phyloP scores from a whole-genome alignment of 2,797 vertebrate species.

The Esox lucius region DNA sequence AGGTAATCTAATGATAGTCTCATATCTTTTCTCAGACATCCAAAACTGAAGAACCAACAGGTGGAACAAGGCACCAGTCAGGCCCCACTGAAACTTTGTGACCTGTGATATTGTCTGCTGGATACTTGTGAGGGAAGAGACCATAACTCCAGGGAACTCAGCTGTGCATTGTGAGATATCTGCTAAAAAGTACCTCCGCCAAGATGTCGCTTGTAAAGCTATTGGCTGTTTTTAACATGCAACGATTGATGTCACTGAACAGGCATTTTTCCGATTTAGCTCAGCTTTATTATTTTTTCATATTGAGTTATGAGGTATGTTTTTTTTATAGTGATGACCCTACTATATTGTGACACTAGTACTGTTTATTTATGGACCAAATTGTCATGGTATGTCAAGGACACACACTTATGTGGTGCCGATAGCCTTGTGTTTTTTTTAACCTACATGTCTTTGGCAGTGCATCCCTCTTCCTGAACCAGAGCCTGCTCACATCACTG shows the following conservation, averaged over 20 bases:
- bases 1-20: background rate
- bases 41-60: background rate
- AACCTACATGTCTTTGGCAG: background rate
- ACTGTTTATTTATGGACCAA: background rate
- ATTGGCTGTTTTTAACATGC: background rate
- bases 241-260: background rate
- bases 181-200: background rate
- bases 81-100: background rate
- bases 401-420: background rate
- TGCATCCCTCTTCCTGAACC: background rate
- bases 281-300: no score
- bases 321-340: background rate
- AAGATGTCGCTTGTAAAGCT: background rate
- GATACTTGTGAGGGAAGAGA: background rate
- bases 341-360: background rate
- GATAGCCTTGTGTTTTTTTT: background rate
- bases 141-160: background rate
- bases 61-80: background rate
- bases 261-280: background rate
- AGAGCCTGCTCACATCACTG: background rate
- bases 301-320: background rate
- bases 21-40: conserved; percentile 1
- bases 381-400: background rate
- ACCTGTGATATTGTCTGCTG: background rate
- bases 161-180: background rate